Base-by-base conservation (phyloP, 2,113 vertebrate genomes). In the Stegostoma tigrinum region DNA sequence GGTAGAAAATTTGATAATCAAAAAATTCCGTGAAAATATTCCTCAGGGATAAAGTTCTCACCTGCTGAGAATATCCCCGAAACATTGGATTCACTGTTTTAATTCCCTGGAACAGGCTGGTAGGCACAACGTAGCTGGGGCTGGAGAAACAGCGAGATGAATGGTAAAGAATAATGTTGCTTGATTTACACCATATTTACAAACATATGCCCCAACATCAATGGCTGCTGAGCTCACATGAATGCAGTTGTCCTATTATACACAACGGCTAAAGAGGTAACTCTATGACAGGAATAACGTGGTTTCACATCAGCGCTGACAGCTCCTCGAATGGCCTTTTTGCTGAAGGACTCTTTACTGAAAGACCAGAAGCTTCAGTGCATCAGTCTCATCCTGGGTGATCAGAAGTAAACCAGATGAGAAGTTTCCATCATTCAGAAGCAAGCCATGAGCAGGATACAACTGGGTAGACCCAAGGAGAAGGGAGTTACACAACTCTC, bases 11-110 rank as follows among this genome's bases (percentile, higher is more conserved):
- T 83, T 4, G 19, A 94, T 2, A 94, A 38, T 30, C 52, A 93
- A 67, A 24, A 94, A 64, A 45, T 64, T 66, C 15, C 8, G 48
- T n/a, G 52, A 61, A 68, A 94, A 68, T 21, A 83, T 95, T 64
- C 87, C 7, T 21, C n/a, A 68, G 86, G 23, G 55, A 90, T 64
- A 72, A 64, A 42, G 24, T n/a, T 72, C 97, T 96, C 96, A 99
- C 99, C 98, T 99, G 99, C 96, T 99, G 99, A 78, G 99, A 99
- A 96, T 99, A 99, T 45, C 99, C 99, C 96, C 99, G 98, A 97
- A 99, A 99, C 95, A 98, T 99, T 96, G 99, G 99, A 97, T 99
- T 99, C 96, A 99, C 97, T 96, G 98, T 97, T 98, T 99, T 99
- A 97, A 99, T 99, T 96, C 99, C 99, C 97, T 99, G 99, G 97